phyloP scores from a whole-genome alignment of 53 echinoderm and acorn worm genomes.

The Glandiceps talaboti region DNA sequence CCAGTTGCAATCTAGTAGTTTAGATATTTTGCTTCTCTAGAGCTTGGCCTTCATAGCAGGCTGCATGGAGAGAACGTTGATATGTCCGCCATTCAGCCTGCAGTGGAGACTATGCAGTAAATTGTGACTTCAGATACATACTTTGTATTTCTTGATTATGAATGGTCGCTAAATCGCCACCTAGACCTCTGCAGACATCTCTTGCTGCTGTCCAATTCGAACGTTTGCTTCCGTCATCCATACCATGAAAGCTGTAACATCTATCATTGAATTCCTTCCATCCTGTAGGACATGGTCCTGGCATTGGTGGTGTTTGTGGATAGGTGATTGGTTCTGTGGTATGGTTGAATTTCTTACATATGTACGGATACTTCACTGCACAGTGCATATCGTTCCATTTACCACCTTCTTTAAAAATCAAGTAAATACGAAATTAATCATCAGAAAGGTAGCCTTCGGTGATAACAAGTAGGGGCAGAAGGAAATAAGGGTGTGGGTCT shows the following conservation, averaged over 20 bases:
- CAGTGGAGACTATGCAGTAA: too few relatives aligned
- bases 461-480: too few relatives aligned
- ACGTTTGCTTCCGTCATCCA: constrained; percentile 19
- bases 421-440: too few relatives aligned
- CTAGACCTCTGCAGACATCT: constrained; percentile 32
- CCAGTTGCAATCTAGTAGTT: too few relatives aligned
- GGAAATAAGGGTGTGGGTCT: too few relatives aligned
- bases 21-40: too few relatives aligned
- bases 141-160: constrained; percentile 61
- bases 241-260: constrained; percentile 58
- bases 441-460: neutral
- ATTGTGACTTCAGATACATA: too few relatives aligned
- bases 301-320: constrained; percentile 39
- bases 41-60: too few relatives aligned
- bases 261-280: constrained; percentile 39
- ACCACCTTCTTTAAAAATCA: constrained; percentile 23
- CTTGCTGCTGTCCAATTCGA: constrained; percentile 67
- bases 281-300: constrained; percentile 44
- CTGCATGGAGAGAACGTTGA: too few relatives aligned
- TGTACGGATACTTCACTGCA: constrained; percentile 61
- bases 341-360: constrained; percentile 51
- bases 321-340: constrained; percentile 46
- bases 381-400: constrained; percentile 83
- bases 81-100: too few relatives aligned
- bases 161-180: constrained; percentile 57